A percentile compares a stretch with the other conserved stretches of the same genome.
Conservation (phyloP, 2,797 vertebrate genomes). For the Dicrostonyx torquatus region DNA sequence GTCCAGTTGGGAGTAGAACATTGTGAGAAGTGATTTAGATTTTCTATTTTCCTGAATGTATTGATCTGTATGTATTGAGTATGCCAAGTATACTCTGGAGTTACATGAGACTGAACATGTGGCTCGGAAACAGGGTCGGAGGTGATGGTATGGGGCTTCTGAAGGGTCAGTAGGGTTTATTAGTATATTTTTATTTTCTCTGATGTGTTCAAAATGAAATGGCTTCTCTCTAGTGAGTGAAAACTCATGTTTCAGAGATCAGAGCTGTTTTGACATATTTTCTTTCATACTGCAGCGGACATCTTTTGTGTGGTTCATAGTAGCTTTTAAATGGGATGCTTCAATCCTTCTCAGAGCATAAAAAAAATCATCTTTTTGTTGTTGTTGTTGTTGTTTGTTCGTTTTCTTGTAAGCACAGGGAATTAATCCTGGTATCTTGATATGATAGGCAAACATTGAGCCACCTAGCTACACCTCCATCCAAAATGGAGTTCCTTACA, state of each 20-base stretch:
- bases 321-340: not conserved
- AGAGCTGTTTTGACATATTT: not conserved
- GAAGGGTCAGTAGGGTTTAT: not conserved
- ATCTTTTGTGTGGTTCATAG: not conserved
- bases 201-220: not conserved
- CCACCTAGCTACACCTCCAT: not conserved
- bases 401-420: not conserved
- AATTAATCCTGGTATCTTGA: not conserved
- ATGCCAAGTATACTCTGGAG: not conserved
- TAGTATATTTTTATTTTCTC: conserved; percentile 35
- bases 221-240: not conserved
- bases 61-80: too few relatives aligned
- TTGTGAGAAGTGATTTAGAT: not conserved
- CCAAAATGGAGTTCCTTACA: not conserved
- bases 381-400: too few relatives aligned
- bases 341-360: not conserved
- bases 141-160: not conserved
- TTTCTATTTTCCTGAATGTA: not conserved
- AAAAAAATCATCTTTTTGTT: not conserved
- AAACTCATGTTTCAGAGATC: not conserved
- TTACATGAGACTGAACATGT: not conserved
- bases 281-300: not conserved
- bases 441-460: not conserved
- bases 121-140: not conserved
- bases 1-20: not conserved